Evolutionary conservation across 2,113 vertebrate species (phyloP).

Genomic region (Tringa solitaria): DNA sequence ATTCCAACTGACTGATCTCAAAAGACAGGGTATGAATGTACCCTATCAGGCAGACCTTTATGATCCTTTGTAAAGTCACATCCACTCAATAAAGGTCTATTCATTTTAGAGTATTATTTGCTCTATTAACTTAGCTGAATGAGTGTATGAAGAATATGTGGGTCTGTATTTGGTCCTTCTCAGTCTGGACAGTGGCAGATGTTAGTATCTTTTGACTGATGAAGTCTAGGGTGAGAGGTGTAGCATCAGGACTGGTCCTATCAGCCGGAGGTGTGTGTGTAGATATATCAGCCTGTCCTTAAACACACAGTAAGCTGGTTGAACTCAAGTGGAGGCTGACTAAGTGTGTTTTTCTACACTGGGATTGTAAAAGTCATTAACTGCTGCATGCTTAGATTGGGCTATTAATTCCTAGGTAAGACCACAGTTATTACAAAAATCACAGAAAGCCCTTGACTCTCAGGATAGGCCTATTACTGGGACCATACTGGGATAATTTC

Average conservation of each 20-base stretch:
- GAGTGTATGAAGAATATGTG: background rate
- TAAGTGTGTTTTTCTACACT: background rate
- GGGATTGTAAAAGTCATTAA: background rate
- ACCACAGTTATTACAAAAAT: background rate
- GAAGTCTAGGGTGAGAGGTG: background rate
- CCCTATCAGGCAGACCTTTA: background rate
- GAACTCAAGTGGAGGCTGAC: background rate
- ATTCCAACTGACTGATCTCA: background rate
- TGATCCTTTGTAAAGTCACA: background rate
- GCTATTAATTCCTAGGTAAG: background rate
- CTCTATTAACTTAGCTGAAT: background rate
- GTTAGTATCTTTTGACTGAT: background rate
- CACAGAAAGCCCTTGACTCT: background rate
- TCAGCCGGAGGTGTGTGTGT: background rate
- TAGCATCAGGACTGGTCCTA: background rate
- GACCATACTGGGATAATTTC: background rate
- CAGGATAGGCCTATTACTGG: background rate
- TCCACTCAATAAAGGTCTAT: background rate
- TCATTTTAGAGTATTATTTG: background rate
- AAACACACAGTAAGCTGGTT: background rate
- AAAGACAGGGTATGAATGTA: background rate
- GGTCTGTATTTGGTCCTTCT: background rate
- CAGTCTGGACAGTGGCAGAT: background rate
- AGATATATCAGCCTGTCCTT: accelerated
- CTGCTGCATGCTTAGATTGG: background rate